Percentiles rank a stretch among this genome's conserved stretches.
Conservation (phyloP, 2,113 vertebrate species). For the Sialia sialis region DNA sequence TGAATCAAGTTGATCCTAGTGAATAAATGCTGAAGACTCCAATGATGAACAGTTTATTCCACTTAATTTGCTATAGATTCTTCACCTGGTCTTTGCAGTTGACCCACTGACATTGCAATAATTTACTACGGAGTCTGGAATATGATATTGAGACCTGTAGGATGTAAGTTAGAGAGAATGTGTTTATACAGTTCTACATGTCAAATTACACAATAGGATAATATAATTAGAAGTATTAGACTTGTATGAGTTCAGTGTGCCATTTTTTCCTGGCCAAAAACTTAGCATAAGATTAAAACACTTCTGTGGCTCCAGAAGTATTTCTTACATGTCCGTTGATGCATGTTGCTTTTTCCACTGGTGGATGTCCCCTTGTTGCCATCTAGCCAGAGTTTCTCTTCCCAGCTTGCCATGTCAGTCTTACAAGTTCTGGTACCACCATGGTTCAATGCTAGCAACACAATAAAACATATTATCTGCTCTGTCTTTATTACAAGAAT, state of each 20-base stretch:
- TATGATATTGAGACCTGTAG: background rate
- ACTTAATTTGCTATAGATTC: background rate
- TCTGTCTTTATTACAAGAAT: background rate
- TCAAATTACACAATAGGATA: background rate
- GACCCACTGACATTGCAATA: background rate
- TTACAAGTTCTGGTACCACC: background rate
- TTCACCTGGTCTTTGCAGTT: background rate
- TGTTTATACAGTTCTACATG: background rate
- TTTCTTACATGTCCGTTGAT: accelerated
- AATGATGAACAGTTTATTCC: background rate
- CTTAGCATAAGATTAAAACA: background rate
- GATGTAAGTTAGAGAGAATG: background rate
- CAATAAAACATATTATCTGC: background rate
- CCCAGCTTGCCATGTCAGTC: background rate
- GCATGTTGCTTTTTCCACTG: background rate
- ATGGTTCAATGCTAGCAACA: background rate
- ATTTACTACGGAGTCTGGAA: background rate
- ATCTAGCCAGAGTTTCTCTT: background rate
- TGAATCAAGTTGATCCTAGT: background rate
- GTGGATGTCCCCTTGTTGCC: background rate
- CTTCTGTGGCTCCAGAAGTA: background rate
- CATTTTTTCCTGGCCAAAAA: background rate
- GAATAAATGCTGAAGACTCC: background rate
- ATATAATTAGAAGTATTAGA: background rate
- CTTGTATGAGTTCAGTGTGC: background rate